Evolutionary conservation across 2,888 invertebrate genomes (phyloP).

Genomic region (Mycalesis mineus): DNA sequence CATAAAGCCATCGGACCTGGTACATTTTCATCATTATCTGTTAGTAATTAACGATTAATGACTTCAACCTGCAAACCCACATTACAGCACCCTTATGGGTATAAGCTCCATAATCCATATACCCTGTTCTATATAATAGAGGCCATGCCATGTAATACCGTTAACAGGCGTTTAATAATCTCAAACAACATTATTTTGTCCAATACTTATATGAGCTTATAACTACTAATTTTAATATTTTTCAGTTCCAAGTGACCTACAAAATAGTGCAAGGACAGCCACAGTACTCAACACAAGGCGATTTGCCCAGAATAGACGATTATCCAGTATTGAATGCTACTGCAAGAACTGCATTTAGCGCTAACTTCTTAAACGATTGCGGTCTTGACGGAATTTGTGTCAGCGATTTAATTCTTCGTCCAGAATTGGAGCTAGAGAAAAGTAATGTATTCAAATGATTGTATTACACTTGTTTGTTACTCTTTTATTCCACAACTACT

Average conservation of each 20-base stretch:
- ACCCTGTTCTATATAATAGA: too few species aligned
- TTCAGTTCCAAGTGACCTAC: constrained; percentile 88
- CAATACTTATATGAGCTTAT: too few species aligned
- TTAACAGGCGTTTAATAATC: too few species aligned
- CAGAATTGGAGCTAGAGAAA: constrained; percentile 79
- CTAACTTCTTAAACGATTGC: constrained; percentile 94
- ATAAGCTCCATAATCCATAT: too few species aligned
- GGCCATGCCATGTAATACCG: too few species aligned
- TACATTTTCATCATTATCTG: too few species aligned
- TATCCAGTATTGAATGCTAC: constrained; percentile 94
- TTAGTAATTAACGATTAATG: too few species aligned
- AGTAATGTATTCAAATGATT: constrained; percentile 50
- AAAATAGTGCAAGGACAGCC: constrained; percentile 85
- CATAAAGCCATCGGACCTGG: too few species aligned
- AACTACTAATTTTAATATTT: constrained; percentile 12
- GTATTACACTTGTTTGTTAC: background rate
- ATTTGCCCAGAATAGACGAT: constrained; percentile 84
- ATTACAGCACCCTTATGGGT: too few species aligned
- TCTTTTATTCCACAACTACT: too few species aligned
- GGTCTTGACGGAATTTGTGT: constrained; percentile 92
- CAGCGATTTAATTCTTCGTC: constrained; percentile 85
- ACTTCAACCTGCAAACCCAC: too few species aligned
- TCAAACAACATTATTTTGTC: too few species aligned
- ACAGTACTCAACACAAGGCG: constrained; percentile 65
- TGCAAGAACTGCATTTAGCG: constrained; percentile 87